Conservation (phyloP, 2,888 invertebrate species). For the Sphaerophoria rueppellii region DNA sequence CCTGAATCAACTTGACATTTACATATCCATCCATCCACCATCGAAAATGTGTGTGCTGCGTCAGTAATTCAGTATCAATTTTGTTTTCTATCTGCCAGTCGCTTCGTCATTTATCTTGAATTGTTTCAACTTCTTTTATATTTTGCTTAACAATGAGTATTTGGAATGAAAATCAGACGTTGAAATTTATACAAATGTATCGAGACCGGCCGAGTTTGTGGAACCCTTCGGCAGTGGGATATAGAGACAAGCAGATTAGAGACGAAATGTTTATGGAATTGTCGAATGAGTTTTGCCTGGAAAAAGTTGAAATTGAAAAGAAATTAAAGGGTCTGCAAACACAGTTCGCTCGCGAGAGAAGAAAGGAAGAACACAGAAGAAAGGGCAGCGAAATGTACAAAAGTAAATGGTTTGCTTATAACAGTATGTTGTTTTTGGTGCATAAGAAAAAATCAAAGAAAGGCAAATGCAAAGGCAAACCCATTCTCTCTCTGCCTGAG, state of each 20-base stretch:
- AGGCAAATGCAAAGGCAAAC: neutral
- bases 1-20: too few relatives aligned
- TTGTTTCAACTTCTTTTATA: neutral
- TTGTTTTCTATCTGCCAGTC: too few relatives aligned
- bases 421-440: neutral
- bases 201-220: neutral
- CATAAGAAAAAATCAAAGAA: neutral
- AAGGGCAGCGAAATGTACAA: neutral
- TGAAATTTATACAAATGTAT: neutral
- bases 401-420: slow-evolving; percentile 19
- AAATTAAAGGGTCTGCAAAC: neutral
- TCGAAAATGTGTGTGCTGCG: too few relatives aligned
- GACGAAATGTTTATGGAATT: neutral
- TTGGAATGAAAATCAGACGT: neutral
- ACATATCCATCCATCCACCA: too few relatives aligned
- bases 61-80: too few relatives aligned
- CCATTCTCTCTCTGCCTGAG: neutral
- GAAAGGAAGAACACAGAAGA: neutral
- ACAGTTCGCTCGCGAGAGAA: slow-evolving; percentile 19
- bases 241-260: neutral
- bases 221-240: neutral
- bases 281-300: neutral
- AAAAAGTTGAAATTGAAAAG: neutral
- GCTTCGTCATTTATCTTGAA: neutral
- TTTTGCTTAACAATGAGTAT: neutral